Evolutionary conservation across 2,797 vertebrate species (phyloP).

Genomic region (Hirundo rustica): DNA sequence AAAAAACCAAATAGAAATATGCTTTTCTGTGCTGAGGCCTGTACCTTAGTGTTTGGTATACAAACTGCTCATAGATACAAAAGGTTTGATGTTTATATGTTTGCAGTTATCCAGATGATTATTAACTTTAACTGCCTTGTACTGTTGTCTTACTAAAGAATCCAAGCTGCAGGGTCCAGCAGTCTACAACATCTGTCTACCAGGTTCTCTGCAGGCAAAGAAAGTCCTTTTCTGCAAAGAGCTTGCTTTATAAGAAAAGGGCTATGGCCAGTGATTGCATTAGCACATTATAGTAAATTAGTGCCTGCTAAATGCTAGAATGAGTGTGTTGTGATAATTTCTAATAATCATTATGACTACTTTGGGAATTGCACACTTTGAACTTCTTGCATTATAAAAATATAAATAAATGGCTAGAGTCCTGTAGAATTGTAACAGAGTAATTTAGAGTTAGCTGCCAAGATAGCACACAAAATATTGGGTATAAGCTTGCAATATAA

Average conservation of each 20-base stretch:
- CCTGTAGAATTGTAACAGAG: background rate
- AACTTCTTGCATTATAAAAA: background rate
- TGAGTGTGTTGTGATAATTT: background rate
- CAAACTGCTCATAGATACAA: background rate
- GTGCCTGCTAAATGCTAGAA: background rate
- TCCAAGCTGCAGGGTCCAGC: background rate
- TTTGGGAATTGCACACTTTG: background rate
- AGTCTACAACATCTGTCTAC: background rate
- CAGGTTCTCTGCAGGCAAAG: background rate
- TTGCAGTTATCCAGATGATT: background rate
- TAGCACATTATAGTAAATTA: background rate
- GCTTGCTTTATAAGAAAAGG: background rate
- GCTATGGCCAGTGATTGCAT: background rate
- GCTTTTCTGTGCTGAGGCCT: background rate
- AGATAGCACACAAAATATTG: background rate
- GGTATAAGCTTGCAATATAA: background rate
- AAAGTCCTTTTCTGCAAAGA: background rate
- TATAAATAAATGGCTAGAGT: background rate
- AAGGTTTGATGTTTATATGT: background rate
- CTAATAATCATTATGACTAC: background rate
- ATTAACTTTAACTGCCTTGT: background rate
- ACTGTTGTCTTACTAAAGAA: background rate
- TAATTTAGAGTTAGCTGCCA: background rate
- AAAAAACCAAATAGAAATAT: background rate
- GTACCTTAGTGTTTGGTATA: background rate